Evolutionary conservation across 2,888 invertebrate species (phyloP).

Genomic region (Aspidiotus destructor): DNA sequence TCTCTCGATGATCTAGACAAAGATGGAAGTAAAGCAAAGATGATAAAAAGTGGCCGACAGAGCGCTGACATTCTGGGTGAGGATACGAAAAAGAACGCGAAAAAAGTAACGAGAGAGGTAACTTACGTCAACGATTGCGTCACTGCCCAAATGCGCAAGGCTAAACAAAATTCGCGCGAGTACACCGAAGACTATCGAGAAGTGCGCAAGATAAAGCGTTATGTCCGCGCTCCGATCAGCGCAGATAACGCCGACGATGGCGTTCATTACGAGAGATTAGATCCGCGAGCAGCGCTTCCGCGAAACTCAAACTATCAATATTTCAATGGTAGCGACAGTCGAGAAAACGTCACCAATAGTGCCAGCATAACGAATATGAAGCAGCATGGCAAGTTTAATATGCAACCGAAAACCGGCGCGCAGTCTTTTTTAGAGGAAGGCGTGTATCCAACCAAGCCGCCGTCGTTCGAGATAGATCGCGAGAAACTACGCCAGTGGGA

Average conservation of each 20-base stretch:
- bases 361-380: slow-evolving; percentile 22
- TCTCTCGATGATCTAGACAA: slow-evolving; percentile 70
- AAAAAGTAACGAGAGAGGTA: slow-evolving; percentile 57
- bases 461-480: slow-evolving; percentile 56
- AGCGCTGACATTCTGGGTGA: slow-evolving; percentile 36
- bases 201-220: slow-evolving; percentile 44
- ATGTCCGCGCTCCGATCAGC: slow-evolving; percentile 39
- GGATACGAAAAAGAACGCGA: slow-evolving; percentile 22
- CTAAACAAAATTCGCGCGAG: slow-evolving; percentile 35
- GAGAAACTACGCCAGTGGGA: slow-evolving; percentile 83
- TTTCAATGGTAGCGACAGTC: slow-evolving; percentile 5
- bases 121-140: slow-evolving; percentile 62
- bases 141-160: slow-evolving; percentile 25
- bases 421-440: slow-evolving; percentile 46
- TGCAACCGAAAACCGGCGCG: slow-evolving; percentile 32
- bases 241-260: slow-evolving; percentile 43
- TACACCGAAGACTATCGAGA: slow-evolving; percentile 42
- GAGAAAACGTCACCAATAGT: slow-evolving; percentile 3
- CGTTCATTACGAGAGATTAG: slow-evolving; percentile 50
- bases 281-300: slow-evolving; percentile 47
- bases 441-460: slow-evolving; percentile 42
- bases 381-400: slow-evolving; percentile 32
- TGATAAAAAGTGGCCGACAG: slow-evolving; percentile 35
- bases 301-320: background rate
- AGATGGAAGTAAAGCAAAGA: slow-evolving; percentile 12